Conservation (phyloP, 2,113 vertebrate species). For the Pomatorhinus ruficollis region DNA sequence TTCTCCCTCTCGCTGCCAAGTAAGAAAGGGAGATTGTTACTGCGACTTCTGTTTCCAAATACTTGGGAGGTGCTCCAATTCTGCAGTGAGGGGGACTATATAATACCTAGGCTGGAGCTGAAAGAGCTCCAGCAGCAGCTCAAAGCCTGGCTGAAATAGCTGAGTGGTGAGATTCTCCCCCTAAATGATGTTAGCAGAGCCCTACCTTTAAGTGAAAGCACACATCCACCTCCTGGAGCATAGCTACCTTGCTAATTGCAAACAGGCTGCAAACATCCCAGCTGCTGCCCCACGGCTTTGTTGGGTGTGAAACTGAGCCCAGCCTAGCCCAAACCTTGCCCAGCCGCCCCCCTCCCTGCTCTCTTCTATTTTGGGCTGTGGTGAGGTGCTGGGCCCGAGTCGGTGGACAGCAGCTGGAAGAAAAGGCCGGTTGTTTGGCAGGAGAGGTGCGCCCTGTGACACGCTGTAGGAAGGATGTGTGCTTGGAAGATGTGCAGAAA, state of each 20-base stretch:
- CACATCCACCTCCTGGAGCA: background rate
- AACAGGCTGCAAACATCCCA: background rate
- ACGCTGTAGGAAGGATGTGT: background rate
- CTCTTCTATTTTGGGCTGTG: background rate
- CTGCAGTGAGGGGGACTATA: background rate
- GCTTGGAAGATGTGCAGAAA: conserved; percentile 34
- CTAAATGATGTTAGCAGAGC: conserved; percentile 7
- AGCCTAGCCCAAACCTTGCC: background rate
- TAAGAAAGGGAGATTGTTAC: conserved; percentile 42
- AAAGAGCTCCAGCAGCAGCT: background rate
- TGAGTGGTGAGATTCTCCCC: background rate
- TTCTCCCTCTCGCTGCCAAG: conserved; percentile 44
- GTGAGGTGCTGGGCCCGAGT: background rate
- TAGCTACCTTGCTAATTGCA: background rate
- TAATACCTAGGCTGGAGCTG: background rate
- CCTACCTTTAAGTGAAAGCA: background rate
- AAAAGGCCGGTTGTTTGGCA: conserved; percentile 33
- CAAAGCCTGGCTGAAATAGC: background rate
- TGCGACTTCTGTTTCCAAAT: conserved; percentile 53
- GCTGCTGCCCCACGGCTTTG: background rate
- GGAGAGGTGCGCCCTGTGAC: background rate
- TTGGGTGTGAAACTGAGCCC: background rate
- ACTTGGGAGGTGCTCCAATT: conserved; percentile 31
- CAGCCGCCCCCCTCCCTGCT: background rate
- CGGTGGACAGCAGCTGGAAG: background rate